These are phyloP conservation scores for Xiphophorus maculatus DNA, from an alignment of 2,113 vertebrate genomes.

Conservation along the genomic window DNA sequence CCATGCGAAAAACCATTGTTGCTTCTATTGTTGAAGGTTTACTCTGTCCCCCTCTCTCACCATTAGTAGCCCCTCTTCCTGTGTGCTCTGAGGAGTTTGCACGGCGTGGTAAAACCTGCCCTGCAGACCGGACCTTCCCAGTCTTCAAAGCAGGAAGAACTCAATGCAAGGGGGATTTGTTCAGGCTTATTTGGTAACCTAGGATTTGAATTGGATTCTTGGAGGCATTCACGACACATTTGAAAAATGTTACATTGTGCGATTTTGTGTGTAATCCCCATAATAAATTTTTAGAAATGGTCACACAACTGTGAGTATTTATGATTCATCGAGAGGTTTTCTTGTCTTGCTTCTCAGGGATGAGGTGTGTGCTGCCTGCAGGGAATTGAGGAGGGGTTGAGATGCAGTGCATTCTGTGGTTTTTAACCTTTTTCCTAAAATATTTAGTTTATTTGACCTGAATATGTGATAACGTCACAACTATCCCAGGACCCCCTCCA, in stretches of 20 bases:
- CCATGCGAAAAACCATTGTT: conserved; percentile 39
- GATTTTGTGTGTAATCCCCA: conserved; percentile 84
- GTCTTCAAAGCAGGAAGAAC: conserved; percentile 84
- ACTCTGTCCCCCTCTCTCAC: conserved; percentile 22
- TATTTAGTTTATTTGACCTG: conserved; percentile 60
- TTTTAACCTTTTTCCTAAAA: conserved; percentile 43
- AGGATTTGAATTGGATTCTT: conserved; percentile 85
- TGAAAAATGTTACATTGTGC: conserved; percentile 83
- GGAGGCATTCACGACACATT: conserved; percentile 84
- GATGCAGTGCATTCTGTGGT: conserved; percentile 13
- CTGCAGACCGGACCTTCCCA: conserved; percentile 81
- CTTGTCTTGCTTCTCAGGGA: conserved; percentile 72
- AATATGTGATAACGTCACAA: conserved; percentile 60
- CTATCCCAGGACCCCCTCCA: conserved; percentile 44
- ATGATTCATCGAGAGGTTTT: conserved; percentile 77
- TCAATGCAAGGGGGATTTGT: conserved; percentile 82
- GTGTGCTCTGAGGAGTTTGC: conserved; percentile 71
- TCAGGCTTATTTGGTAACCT: conserved; percentile 86
- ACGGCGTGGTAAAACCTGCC: conserved; percentile 79
- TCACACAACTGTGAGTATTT: conserved; percentile 79
- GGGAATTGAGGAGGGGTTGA: conserved; percentile 15
- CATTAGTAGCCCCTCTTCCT: conserved; percentile 41
- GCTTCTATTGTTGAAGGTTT: conserved; percentile 10
- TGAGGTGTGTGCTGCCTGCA: conserved; percentile 56
- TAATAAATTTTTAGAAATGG: conserved; percentile 81